A percentile compares a stretch with the other conserved stretches of the same genome.
Evolutionary conservation across 2,797 vertebrate genomes (phyloP).

Genomic region (Tauraco hartlaubi): DNA sequence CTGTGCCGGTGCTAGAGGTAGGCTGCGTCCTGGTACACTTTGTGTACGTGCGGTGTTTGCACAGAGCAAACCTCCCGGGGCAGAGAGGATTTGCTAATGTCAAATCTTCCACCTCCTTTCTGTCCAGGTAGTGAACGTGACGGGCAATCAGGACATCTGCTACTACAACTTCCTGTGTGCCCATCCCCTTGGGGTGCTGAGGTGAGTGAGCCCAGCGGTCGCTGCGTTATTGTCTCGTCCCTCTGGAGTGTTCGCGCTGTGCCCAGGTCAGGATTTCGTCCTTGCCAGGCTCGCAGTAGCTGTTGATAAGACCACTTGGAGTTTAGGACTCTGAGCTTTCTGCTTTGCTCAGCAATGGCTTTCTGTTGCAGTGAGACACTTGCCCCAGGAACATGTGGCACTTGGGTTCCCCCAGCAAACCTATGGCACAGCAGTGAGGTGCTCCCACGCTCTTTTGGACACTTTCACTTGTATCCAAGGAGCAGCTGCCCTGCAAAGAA

Average conservation of each 20-base stretch:
- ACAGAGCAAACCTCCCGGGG: neutral
- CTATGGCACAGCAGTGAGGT: neutral
- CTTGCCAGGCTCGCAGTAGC: neutral
- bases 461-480: neutral
- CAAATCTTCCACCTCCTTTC: neutral
- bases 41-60: neutral
- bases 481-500: neutral
- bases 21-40: neutral
- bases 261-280: neutral
- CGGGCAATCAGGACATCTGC: slow-evolving; percentile 87
- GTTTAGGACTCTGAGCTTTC: neutral
- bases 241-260: neutral
- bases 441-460: rapidly evolving
- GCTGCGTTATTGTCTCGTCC: neutral
- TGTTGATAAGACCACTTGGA: neutral
- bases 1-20: neutral
- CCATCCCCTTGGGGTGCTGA: slow-evolving; percentile 82
- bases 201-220: slow-evolving; percentile 54
- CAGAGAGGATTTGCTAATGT: neutral
- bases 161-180: slow-evolving; percentile 88
- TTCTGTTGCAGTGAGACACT: neutral
- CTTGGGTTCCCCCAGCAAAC: neutral
- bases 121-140: slow-evolving; percentile 83
- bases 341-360: neutral
- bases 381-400: neutral